These are phyloP conservation scores for Portunus trituberculatus DNA, from an alignment of 1,140 invertebrate genomes.

Conservation along the genomic window DNA sequence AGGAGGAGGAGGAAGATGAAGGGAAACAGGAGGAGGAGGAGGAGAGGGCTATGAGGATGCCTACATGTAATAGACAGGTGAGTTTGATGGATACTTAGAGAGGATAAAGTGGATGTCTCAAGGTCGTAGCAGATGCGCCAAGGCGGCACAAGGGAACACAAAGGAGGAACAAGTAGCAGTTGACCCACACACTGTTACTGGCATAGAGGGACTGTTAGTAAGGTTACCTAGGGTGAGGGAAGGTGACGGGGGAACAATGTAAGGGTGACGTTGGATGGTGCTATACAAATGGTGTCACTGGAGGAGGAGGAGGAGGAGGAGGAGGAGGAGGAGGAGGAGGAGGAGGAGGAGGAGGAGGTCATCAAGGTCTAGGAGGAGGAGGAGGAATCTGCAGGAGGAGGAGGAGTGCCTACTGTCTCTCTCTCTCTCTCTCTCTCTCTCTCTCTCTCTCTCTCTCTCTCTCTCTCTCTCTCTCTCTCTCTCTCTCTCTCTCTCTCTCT, in stretches of 20 bases:
- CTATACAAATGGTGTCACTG: background rate
- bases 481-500: background rate
- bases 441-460: background rate
- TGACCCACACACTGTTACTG: too few relatives aligned
- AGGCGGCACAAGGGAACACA: background rate
- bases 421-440: background rate
- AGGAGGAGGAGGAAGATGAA: background rate
- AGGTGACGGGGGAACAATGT: too few relatives aligned
- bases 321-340: background rate
- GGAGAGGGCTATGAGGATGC: background rate
- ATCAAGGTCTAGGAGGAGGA: too few relatives aligned
- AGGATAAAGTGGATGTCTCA: background rate
- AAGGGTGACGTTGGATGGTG: background rate
- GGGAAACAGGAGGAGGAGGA: background rate
- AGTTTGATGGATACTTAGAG: background rate
- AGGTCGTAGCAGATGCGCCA: background rate
- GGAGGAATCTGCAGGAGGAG: background rate
- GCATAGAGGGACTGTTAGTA: too few relatives aligned
- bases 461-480: conserved; percentile 11
- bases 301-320: background rate
- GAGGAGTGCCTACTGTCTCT: background rate
- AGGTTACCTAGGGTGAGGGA: too few relatives aligned
- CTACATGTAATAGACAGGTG: background rate
- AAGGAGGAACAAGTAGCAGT: too few relatives aligned
- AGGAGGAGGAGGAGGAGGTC: background rate